Base-by-base conservation (phyloP, 2,113 vertebrate species). In the Neomonachus schauinslandi region DNA sequence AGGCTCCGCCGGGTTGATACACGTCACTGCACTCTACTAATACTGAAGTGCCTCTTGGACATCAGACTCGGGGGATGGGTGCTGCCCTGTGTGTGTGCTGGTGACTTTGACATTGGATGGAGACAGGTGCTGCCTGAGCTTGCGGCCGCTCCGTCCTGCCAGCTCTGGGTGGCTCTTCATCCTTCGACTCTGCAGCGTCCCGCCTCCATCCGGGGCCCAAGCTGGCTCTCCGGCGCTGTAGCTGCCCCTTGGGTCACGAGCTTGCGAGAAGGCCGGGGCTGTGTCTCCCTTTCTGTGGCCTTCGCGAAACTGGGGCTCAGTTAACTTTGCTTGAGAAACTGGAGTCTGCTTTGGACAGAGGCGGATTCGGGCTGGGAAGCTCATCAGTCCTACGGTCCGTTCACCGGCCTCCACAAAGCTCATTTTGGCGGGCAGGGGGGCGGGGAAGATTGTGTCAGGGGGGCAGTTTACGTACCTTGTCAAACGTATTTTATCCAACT, bases 1-100 rank as follows among this genome's bases (percentile, higher is more conserved):
- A 46, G 39, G 49, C 22, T 31, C 31, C 3, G 7, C 28, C 2
- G 16, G 55, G 69, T 22, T 39, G 6, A 3, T 28, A 0, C 12
- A 0, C 0, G 3, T 63, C 57, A 26, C n/a, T 21, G 39, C 2
- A 1, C 3, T 49, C 49, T 7, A 53, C 63, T 24, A 7, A 0
- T 3, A 46, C 1, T 36, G 49, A 14, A 13, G 14, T 77, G 67
- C 16, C 31, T 5, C 33, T 2, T 42, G 49, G n/a, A 26, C 5
- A 0, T 21, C 4, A n/a, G 36, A 5, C 9, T 5, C 0, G 5
- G 16, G 42, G 36, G 16, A 31, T 42, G 6, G 9, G 61, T 26
- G n/a, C 9, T 22, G 42, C 80, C 49, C 21, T 26, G 8, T 18
- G 2, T 15, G 7, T 16, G 28, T 26, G 10, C 84, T 85, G 18